phyloP scores from a whole-genome alignment of 2,888 invertebrate genomes.

The Drosophila mercatorum region DNA sequence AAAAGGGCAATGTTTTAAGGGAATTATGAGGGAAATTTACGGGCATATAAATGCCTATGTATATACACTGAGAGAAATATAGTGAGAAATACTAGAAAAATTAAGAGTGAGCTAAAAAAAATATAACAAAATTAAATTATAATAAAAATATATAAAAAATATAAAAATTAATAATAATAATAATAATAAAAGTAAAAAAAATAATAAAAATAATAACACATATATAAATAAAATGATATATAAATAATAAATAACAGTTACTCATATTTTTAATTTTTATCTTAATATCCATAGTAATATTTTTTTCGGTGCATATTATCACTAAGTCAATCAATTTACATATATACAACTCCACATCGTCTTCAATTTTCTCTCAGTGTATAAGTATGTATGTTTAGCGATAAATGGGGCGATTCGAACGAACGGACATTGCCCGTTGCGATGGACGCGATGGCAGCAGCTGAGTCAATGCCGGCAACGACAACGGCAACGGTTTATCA shows the following conservation, averaged over 20 bases:
- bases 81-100: no score
- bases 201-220: no score
- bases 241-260: no score
- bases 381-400: constrained; percentile 11
- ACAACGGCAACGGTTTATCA: constrained; percentile 36
- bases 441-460: constrained; percentile 16
- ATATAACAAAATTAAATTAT: neutral
- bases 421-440: constrained; percentile 45
- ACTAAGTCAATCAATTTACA: no score
- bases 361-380: neutral
- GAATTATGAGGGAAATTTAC: constrained; percentile 30
- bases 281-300: no score
- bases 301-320: no score
- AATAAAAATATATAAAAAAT: neutral
- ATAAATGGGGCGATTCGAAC: constrained; percentile 30
- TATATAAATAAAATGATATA: no score
- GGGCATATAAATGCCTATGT: neutral
- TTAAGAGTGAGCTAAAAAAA: neutral
- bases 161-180: no score
- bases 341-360: neutral
- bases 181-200: no score
- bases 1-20: constrained; percentile 16
- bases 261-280: no score
- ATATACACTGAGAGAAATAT: constrained; percentile 2
- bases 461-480: constrained; percentile 27